Evolutionary conservation across 1,140 invertebrate species (phyloP), one percentile per base, ranked within the genome.

Genomic region (Anastrepha ludens): DNA sequence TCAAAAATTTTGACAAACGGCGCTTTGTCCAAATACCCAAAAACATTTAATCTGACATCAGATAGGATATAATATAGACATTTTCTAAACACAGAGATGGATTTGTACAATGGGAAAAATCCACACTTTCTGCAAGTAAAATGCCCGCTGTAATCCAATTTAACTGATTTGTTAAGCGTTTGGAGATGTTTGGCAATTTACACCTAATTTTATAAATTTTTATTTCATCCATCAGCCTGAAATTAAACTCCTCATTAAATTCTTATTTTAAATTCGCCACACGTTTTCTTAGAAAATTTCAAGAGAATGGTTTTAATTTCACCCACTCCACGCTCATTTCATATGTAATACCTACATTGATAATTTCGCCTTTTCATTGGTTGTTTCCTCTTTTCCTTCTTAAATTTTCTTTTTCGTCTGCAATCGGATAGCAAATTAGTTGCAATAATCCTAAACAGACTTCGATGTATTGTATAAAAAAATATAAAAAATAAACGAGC

Each of bases 381-480:
- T 9, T 81, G 29, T 81, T 81, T 29, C 2, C 17, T 55, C 17
- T 17, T 11, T 50, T 81, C 29, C 29, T 29, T 29, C 29, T 29
- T 29, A 29, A 29, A 29, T 29, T 55, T 55, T 11, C n/a, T 41
- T 3, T n/a, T 39, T 5, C 29, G 13, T 81, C 50, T 81, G 74
- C 47, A 81, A 81, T 81, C 7, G 74, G 74, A 81, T 81, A 81
- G 74, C 74, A 55, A 81, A 81, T 81, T 81, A 81, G 74, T 58
- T 81, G 74, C 74, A 81, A 81, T 81, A 81, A 81, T 81, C 0
- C 47, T 41, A 55, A 81, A 20, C n/a, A 5, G 74, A 44, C 74
- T 81, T 9, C 44, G 13, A 4, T n/a, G 44, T 17, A 13, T 15
- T 7, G 5, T n/a, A n/a, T 1, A 41, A 70, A 55, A 20, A 55